Evolutionary conservation across 2,888 invertebrate genomes (phyloP).

Genomic region (Tinea pellionella): DNA sequence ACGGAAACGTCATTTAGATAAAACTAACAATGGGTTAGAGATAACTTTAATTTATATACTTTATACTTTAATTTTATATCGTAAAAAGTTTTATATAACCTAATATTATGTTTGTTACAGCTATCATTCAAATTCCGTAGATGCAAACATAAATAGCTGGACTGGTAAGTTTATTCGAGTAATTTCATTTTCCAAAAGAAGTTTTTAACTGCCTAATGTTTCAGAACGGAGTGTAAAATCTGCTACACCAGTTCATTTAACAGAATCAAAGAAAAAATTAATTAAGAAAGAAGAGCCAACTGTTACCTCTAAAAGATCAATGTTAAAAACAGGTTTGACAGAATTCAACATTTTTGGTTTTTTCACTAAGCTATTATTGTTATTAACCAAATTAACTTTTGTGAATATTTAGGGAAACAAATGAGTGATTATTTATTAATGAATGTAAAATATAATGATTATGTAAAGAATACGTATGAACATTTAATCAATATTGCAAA

Average conservation of each 20-base stretch:
- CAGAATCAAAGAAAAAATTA: slow-evolving; percentile 43
- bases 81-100: too few relatives aligned
- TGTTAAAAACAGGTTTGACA: not conserved
- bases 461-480: slow-evolving; percentile 45
- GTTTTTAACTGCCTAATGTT: not conserved
- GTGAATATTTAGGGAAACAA: slow-evolving; percentile 24
- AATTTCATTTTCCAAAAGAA: too few relatives aligned
- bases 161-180: too few relatives aligned
- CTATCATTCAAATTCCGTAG: too few relatives aligned
- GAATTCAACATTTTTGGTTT: not conserved
- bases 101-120: too few relatives aligned
- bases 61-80: too few relatives aligned
- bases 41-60: not conserved
- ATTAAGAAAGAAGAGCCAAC: slow-evolving; percentile 43
- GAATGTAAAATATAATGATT: slow-evolving; percentile 47
- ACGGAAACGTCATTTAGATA: slow-evolving; percentile 33
- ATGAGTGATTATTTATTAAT: slow-evolving; percentile 39
- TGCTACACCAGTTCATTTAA: not conserved
- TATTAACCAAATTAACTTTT: not conserved
- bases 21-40: slow-evolving; percentile 11
- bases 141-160: too few relatives aligned
- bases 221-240: not conserved
- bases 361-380: not conserved
- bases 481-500: slow-evolving; percentile 44
- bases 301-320: not conserved